Percentiles rank a stretch among this genome's conserved stretches.
Evolutionary conservation across 2,888 invertebrate genomes (phyloP).

Genomic region (Dryobotodes eremita): DNA sequence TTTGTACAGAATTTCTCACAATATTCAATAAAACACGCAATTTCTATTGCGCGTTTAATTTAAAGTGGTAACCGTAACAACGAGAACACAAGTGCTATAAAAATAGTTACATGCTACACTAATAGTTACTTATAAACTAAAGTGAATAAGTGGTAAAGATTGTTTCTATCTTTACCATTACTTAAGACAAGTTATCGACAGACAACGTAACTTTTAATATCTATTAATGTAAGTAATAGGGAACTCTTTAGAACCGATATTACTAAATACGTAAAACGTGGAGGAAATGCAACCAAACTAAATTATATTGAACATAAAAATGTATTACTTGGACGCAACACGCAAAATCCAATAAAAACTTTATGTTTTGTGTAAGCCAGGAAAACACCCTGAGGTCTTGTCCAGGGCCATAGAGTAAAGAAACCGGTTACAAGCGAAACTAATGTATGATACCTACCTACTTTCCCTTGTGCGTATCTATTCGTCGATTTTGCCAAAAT

Average conservation of each 20-base stretch:
- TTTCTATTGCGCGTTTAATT: neutral
- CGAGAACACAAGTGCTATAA: neutral
- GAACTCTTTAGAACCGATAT: constrained; percentile 7
- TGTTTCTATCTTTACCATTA: neutral
- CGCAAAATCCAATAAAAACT: constrained; percentile 82
- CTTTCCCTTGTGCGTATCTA: neutral
- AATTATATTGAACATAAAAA: constrained; percentile 60
- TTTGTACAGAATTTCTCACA: neutral
- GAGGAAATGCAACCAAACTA: constrained; percentile 45
- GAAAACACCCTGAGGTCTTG: constrained; percentile 81
- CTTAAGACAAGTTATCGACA: constrained; percentile 1
- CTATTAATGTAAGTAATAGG: neutral
- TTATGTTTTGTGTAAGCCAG: constrained; percentile 82
- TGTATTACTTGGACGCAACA: constrained; percentile 66
- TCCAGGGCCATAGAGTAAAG: constrained; percentile 55
- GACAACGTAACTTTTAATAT: constrained; percentile 1
- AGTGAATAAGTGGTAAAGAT: neutral
- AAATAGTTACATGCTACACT: neutral
- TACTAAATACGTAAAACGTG: constrained; percentile 23
- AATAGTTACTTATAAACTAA: neutral
- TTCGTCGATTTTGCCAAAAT: neutral
- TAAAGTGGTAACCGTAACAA: neutral
- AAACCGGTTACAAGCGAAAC: neutral
- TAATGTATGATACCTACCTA: neutral
- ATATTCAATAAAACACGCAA: neutral